Percentiles rank a stretch among this genome's conserved stretches.
phyloP scores from a whole-genome alignment of 2,113 vertebrate genomes.

The Phoenicopterus ruber region DNA sequence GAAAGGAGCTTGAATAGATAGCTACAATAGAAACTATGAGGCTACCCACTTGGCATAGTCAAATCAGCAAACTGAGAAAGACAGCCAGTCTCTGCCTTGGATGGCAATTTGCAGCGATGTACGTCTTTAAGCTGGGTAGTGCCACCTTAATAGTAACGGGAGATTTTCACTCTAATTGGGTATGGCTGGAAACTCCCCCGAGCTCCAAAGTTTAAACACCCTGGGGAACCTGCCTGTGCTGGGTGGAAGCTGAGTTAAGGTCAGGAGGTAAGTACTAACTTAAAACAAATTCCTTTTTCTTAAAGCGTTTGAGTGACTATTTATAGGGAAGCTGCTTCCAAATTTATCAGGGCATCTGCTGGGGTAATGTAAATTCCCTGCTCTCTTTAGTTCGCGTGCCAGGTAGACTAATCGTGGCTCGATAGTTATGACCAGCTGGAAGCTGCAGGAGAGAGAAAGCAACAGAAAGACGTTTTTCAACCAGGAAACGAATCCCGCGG shows the following conservation, averaged over 20 bases:
- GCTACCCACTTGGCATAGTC: background rate
- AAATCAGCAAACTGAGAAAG: background rate
- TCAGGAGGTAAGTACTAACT: background rate
- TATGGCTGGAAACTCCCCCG: background rate
- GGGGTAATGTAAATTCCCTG: background rate
- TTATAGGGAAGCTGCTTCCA: background rate
- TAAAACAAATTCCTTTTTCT: background rate
- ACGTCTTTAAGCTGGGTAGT: background rate
- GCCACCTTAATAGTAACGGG: background rate
- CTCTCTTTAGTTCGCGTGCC: background rate
- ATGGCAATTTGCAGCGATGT: background rate
- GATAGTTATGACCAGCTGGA: background rate
- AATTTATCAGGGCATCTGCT: background rate
- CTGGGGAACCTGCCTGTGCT: rapidly evolving
- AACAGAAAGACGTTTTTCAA: background rate
- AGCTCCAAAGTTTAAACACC: background rate
- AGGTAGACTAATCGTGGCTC: background rate
- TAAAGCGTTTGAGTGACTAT: rapidly evolving
- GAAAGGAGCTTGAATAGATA: background rate
- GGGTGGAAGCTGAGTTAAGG: background rate
- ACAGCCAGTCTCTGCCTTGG: background rate
- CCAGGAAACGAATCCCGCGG: background rate
- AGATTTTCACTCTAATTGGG: background rate
- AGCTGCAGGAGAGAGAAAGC: background rate
- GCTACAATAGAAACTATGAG: background rate